phyloP scores from a whole-genome alignment of 1,140 invertebrate genomes.

The Metopolophium dirhodum region DNA sequence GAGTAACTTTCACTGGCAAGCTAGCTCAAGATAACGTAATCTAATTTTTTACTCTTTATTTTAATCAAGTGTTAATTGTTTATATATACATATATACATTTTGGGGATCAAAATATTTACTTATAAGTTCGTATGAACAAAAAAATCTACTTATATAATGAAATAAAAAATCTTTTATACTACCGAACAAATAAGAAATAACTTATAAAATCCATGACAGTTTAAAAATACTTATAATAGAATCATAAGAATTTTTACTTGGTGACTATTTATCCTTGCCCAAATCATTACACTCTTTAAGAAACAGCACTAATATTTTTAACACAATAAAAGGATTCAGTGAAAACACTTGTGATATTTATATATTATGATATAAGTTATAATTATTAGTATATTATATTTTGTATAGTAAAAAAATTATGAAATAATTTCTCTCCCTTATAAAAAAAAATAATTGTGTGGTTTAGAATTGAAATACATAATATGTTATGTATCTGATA shows the following conservation, averaged over 20 bases:
- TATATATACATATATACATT: background rate
- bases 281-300: background rate
- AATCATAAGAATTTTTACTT: background rate
- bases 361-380: slow-evolving; percentile 30
- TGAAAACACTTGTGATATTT: slow-evolving; percentile 55
- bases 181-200: background rate
- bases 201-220: slow-evolving; percentile 40
- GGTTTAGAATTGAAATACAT: background rate
- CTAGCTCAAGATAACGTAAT: slow-evolving; percentile 56
- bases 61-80: slow-evolving; percentile 40
- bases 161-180: background rate
- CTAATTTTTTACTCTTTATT: slow-evolving; percentile 34
- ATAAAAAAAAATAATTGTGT: background rate
- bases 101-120: slow-evolving; percentile 53
- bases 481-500: background rate
- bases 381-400: slow-evolving; percentile 33
- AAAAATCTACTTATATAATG: slow-evolving; percentile 24
- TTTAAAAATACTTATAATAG: slow-evolving; percentile 15
- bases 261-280: background rate
- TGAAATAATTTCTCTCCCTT: background rate
- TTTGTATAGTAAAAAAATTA: slow-evolving; percentile 27
- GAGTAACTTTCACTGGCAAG: slow-evolving; percentile 92
- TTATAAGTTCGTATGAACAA: slow-evolving; percentile 21
- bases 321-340: background rate
- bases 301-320: background rate